These are phyloP conservation scores for Vanessa tameamea DNA, from an alignment of 1,140 invertebrate genomes.

Conservation along the genomic window DNA sequence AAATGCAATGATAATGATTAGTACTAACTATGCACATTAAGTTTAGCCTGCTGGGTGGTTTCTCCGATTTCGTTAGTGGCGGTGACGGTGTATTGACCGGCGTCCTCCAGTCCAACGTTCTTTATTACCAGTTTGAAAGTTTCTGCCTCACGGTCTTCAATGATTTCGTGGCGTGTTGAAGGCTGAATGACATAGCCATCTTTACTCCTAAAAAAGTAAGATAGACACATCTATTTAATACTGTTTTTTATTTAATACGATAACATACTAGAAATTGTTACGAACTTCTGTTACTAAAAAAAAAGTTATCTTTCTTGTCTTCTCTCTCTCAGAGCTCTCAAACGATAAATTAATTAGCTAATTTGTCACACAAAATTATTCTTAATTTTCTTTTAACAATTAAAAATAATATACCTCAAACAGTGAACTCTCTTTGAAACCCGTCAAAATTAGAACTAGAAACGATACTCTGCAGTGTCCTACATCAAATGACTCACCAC, in stretches of 20 bases:
- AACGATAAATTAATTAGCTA: too few relatives aligned
- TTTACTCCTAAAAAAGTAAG: slow-evolving; percentile 79
- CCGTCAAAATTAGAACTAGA: not conserved
- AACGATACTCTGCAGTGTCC: not conserved
- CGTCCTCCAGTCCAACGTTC: slow-evolving; percentile 86
- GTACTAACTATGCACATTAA: slow-evolving; percentile 87
- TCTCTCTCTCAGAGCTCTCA: too few relatives aligned
- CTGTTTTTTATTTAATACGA: too few relatives aligned
- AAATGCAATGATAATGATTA: not conserved
- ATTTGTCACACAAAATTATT: too few relatives aligned
- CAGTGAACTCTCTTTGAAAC: not conserved
- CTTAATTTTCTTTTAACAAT: too few relatives aligned
- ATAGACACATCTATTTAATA: too few relatives aligned
- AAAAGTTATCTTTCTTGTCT: not conserved
- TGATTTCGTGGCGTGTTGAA: slow-evolving; percentile 81
- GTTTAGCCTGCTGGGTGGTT: slow-evolving; percentile 84
- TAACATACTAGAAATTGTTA: too few relatives aligned
- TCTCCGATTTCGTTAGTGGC: slow-evolving; percentile 90
- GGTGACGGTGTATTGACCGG: slow-evolving; percentile 88
- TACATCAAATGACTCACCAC: slow-evolving; percentile 80
- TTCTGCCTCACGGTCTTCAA: slow-evolving; percentile 84
- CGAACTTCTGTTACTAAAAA: too few relatives aligned
- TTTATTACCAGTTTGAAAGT: slow-evolving; percentile 86
- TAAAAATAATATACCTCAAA: too few relatives aligned
- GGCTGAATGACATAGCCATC: slow-evolving; percentile 83